Conservation (phyloP, 2,797 vertebrate species). For the Mycteria americana region DNA sequence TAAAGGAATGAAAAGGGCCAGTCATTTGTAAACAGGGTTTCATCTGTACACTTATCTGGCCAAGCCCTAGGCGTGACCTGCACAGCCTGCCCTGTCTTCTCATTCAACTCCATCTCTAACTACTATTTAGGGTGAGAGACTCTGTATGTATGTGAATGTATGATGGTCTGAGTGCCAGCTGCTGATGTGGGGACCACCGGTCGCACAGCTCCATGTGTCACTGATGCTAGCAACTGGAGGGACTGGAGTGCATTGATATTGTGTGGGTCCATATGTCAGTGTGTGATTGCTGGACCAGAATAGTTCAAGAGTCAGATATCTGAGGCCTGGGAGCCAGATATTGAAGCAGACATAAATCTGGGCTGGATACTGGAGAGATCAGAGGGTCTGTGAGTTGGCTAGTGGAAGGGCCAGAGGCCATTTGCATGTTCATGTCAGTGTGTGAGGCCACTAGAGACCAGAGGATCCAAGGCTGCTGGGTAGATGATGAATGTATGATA, state of each 20-base stretch:
- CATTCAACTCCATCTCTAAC: neutral
- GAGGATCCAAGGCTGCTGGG: neutral
- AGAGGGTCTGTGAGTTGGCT: neutral
- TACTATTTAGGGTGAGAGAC: neutral
- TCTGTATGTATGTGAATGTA: neutral
- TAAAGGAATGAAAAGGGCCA: neutral
- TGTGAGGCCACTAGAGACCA: neutral
- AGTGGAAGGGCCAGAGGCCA: neutral
- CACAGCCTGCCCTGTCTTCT: neutral
- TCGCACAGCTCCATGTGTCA: no score
- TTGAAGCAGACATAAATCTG: neutral
- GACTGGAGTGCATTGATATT: neutral
- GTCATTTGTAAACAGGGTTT: neutral
- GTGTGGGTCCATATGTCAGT: no score
- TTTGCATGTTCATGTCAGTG: neutral
- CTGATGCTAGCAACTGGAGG: neutral
- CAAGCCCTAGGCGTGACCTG: neutral
- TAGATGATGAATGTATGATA: neutral
- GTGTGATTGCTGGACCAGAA: neutral
- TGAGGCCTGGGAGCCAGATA: neutral
- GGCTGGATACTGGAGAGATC: neutral
- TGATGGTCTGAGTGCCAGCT: neutral
- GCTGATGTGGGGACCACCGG: neutral
- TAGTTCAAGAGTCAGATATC: neutral
- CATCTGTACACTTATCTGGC: neutral